These are phyloP conservation scores for Apocrypta bakeri DNA, from an alignment of 1,140 invertebrate genomes.

Conservation along the genomic window DNA sequence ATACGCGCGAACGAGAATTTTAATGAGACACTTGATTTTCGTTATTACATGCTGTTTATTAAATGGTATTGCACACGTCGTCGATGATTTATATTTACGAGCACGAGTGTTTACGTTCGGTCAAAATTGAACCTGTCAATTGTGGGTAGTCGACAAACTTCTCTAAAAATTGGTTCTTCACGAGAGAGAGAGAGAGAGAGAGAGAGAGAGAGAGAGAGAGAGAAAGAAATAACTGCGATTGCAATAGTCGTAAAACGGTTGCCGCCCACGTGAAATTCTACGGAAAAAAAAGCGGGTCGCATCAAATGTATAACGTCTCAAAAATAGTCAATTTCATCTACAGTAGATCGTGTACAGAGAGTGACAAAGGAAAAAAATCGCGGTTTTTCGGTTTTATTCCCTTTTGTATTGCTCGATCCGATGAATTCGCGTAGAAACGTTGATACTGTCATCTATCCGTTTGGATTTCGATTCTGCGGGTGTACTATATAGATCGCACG, in stretches of 20 bases:
- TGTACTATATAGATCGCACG: background rate
- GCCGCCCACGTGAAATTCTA: background rate
- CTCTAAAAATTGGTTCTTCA: background rate
- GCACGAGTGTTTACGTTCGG: background rate
- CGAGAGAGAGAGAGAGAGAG: too few species aligned
- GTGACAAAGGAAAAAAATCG: background rate
- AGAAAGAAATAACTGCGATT: background rate
- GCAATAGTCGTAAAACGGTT: background rate
- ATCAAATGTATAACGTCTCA: slow-evolving; percentile 10
- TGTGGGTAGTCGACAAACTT: background rate
- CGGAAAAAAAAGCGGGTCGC: background rate
- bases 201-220: too few species aligned
- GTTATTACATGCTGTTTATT: slow-evolving; percentile 15
- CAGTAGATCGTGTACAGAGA: background rate
- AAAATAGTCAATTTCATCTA: slow-evolving; percentile 7
- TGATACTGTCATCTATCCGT: slow-evolving; percentile 19
- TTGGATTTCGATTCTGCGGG: background rate
- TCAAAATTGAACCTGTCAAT: background rate
- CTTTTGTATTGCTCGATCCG: background rate
- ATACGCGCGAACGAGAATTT: background rate
- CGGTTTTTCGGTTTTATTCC: background rate
- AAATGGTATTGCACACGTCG: background rate
- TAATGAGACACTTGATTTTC: slow-evolving; percentile 7
- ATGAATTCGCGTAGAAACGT: background rate
- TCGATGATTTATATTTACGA: background rate